Percentiles rank a stretch among this genome's conserved stretches.
phyloP scores from a whole-genome alignment of 2,888 invertebrate species.

The Blastobasis lacticolella region DNA sequence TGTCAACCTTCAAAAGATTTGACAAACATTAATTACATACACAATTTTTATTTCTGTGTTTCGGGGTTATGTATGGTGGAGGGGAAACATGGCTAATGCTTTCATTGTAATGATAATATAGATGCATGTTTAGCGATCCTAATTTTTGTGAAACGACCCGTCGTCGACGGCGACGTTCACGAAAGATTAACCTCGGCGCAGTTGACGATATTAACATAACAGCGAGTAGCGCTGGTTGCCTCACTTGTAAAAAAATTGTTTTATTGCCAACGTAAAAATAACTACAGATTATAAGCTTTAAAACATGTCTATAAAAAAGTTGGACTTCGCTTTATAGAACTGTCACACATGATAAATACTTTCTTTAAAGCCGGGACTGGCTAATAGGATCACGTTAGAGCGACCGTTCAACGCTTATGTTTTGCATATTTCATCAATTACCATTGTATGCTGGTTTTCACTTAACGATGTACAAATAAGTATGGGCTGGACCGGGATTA shows the following conservation, averaged over 20 bases:
- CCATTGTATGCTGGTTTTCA: constrained; percentile 40
- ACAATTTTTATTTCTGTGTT: no score
- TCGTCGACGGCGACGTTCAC: constrained; percentile 31
- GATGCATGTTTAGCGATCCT: constrained; percentile 56
- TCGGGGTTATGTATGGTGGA: no score
- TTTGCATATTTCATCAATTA: constrained; percentile 66
- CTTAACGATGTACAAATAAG: constrained; percentile 62
- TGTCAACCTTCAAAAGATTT: no score
- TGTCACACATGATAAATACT: constrained; percentile 3
- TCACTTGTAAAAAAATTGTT: no score
- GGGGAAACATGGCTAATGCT: constrained; percentile 37
- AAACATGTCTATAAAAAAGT: not conserved
- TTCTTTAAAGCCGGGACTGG: constrained; percentile 21
- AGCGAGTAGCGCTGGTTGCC: constrained; percentile 12
- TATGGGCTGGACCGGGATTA: constrained; percentile 32
- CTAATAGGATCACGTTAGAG: constrained; percentile 34
- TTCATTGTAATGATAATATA: constrained; percentile 52
- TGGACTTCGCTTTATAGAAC: not conserved
- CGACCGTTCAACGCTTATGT: constrained; percentile 18
- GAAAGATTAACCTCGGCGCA: constrained; percentile 62
- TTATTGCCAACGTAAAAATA: no score
- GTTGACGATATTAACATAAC: constrained; percentile 48
- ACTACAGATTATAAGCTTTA: no score
- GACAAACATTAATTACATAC: no score
- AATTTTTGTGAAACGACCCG: constrained; percentile 60